Evolutionary conservation across 2,113 vertebrate genomes (phyloP), one percentile per base, ranked within the genome.

Genomic region (Catharus minimus): DNA sequence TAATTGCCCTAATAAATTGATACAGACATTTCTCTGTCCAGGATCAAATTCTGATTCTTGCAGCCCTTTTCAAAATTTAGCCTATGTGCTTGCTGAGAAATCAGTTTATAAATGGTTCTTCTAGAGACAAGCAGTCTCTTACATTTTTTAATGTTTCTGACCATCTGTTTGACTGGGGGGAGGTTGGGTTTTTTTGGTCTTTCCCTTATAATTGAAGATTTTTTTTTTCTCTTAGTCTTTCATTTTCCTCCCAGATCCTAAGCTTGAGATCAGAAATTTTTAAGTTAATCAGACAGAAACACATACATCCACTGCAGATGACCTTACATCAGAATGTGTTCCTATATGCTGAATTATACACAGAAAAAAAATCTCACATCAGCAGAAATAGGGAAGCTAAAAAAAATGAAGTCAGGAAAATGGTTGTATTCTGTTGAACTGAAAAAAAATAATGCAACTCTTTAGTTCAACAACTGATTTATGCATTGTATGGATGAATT

Each of bases 121-220:
- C 36, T 47, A 39, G 30, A 74, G n/a, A 32, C 7, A 73, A 67
- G 13, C 3, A 43, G 41, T 62, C 56, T 56, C 44, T 75, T 65
- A 23, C 2, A 12, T 8, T 30, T 39, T 41, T 20, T 8, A 7
- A 9, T 21, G 3, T 11, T 62, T 71, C 16, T 91, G 36, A 21
- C 38, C 4, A 36, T 41, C 12, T 52, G 4, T 38, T 80, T 76
- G 11, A 28, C 26, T 32, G 3, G 7, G 19, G 10, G 19, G 4
- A 10, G 22, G 3, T 1, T 8, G 15, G 14, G 4, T 0, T 15
- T 24, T 10, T 43, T 47, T 71, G 6, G 33, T 8, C 0, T 24
- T 85, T 86, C 9, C 73, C 5, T 57, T 76, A 12, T 17, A 67
- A 39, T 11, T 44, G 13, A 62, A 78, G 10, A 56, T 23, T 33